Evolutionary conservation across 2,888 invertebrate species (phyloP), one percentile per base, ranked within the genome.

Genomic region (Desoria tigrina): DNA sequence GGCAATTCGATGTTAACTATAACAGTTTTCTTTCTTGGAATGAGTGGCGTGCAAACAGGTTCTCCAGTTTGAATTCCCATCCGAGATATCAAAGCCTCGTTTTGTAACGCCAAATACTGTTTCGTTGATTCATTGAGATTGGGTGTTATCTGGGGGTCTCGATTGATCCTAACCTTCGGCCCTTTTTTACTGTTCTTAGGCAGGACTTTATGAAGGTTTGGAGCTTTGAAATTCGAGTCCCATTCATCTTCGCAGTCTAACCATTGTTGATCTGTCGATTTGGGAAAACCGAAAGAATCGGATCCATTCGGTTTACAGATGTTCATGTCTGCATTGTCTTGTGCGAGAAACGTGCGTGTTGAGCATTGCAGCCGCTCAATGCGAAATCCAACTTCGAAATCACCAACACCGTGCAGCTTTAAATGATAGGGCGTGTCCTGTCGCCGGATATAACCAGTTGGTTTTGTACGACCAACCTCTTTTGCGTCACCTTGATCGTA

Each of bases 331-430:
- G 32, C 32, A 32, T 32, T 32, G 32, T 32, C 6, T 7, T n/a
- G n/a, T n/a, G n/a, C n/a, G n/a, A n/a, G n/a, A n/a, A n/a, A n/a
- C n/a, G n/a, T n/a, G n/a, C n/a, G n/a, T 32, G 32, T 32, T 32
- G 32, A 32, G 4, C 4, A 32, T 7, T 11, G 32, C 4, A 32
- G 6, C 32, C 32, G 32, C 11, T 45, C 4, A 21, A 45, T n/a
- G 4, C 51, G 51, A 26, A 51, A 51, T 7, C 24, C 51, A 7
- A 26, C 51, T 24, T 51, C 51, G 4, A 51, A 51, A 24, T 14
- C 9, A 11, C 51, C 51, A 24, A 3, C 26, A 7, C 51, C 51
- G 14, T 51, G 16, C 7, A 24, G 3, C 16, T 24, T 21, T 16
- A 51, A 16, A 16, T 26, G 3, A 4, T 9, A 51, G 3, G 51